phyloP scores from a whole-genome alignment of 2,797 vertebrate species.

The Halcyon leucocephala region DNA sequence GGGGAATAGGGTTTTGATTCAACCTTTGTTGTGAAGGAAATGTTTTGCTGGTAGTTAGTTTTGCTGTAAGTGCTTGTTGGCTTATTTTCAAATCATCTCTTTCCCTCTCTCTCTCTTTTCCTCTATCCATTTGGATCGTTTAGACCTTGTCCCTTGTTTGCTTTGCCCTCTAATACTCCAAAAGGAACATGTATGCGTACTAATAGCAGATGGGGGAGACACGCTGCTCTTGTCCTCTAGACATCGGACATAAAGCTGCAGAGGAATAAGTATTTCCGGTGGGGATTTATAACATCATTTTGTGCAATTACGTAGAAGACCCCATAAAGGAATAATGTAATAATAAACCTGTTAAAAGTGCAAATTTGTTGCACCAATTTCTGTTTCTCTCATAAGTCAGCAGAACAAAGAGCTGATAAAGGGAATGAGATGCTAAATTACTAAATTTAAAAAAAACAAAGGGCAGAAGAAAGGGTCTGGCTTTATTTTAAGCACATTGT shows the following conservation, averaged over 20 bases:
- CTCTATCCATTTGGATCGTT: conserved; percentile 61
- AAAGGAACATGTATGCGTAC: conserved; percentile 27
- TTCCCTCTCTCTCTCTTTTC: not conserved
- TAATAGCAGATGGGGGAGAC: conserved; percentile 65
- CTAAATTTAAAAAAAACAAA: conserved; percentile 61
- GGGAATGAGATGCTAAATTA: conserved; percentile 60
- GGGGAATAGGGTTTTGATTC: conserved; percentile 78
- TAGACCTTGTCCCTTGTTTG: conserved; percentile 62
- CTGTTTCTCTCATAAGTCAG: conserved; percentile 73
- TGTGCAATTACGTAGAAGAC: conserved; percentile 71
- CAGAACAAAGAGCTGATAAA: conserved; percentile 76
- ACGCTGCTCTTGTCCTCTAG: conserved; percentile 65
- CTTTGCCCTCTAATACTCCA: conserved; percentile 67
- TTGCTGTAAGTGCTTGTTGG: conserved; percentile 71
- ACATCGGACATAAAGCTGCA: conserved; percentile 41
- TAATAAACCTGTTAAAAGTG: conserved; percentile 75
- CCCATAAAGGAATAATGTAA: conserved; percentile 77
- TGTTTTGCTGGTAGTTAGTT: conserved; percentile 72
- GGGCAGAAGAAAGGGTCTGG: conserved; percentile 22
- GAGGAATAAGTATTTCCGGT: conserved; percentile 56
- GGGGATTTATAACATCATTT: conserved; percentile 81
- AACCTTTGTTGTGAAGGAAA: conserved; percentile 80
- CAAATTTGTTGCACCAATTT: conserved; percentile 74
- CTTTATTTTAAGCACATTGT: not conserved
- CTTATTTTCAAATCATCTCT: conserved; percentile 71